Percentiles rank a stretch among this genome's conserved stretches.
Conservation (phyloP, 2,888 invertebrate genomes). For the Bombyx huttoni region DNA sequence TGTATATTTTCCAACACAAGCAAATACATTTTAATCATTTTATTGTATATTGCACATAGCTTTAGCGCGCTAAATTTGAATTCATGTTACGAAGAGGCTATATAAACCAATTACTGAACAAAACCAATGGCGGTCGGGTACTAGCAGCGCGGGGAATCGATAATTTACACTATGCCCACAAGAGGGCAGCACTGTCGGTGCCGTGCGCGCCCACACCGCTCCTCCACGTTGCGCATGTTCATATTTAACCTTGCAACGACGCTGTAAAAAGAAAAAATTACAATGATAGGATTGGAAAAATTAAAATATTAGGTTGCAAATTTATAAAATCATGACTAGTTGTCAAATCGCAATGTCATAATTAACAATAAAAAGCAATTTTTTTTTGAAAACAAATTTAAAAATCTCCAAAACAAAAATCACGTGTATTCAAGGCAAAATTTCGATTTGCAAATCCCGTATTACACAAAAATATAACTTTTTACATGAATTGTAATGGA, state of each 20-base stretch:
- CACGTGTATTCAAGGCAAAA: too few relatives aligned
- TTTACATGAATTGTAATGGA: too few relatives aligned
- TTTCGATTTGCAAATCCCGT: too few relatives aligned
- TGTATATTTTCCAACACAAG: constrained; percentile 49
- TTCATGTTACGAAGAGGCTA: constrained; percentile 65
- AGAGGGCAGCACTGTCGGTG: constrained; percentile 59
- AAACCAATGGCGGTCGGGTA: constrained; percentile 59
- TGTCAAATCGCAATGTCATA: too few relatives aligned
- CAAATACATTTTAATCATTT: constrained; percentile 17
- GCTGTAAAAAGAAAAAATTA: constrained; percentile 11
- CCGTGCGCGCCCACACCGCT: constrained; percentile 64
- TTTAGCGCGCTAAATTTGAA: constrained; percentile 67
- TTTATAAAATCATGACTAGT: too few relatives aligned
- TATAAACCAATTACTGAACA: constrained; percentile 65
- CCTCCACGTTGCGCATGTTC: constrained; percentile 64
- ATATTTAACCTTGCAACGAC: constrained; percentile 41
- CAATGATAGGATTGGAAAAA: background rate
- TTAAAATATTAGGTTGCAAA: too few relatives aligned
- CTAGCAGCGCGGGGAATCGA: constrained; percentile 52
- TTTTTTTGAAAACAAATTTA: too few relatives aligned
- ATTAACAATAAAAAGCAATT: too few relatives aligned
- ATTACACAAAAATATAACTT: too few relatives aligned
- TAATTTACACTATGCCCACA: constrained; percentile 68
- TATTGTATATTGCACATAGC: constrained; percentile 39
- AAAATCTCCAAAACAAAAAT: too few relatives aligned